A percentile compares a stretch with the other conserved stretches of the same genome.
Conservation (phyloP, 2,113 vertebrate genomes). For the Cyphomyrus discorhynchus region DNA sequence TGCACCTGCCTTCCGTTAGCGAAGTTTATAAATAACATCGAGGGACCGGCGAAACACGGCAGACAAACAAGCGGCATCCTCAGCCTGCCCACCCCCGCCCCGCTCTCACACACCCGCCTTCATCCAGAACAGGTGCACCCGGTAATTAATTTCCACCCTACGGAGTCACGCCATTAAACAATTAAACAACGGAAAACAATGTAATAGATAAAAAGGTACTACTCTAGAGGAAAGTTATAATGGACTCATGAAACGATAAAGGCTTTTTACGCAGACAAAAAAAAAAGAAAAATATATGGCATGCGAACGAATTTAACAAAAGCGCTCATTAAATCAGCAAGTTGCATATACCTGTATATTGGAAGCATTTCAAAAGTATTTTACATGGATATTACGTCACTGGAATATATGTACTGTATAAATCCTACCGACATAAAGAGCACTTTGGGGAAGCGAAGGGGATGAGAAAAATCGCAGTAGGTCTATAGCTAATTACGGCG, state of each 20-base stretch:
- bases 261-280: background rate
- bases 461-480: background rate
- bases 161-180: background rate
- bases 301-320: background rate
- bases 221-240: background rate
- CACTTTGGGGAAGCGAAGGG: background rate
- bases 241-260: background rate
- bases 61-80: background rate
- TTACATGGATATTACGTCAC: background rate
- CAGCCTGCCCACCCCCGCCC: background rate
- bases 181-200: background rate
- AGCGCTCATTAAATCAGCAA: background rate
- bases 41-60: background rate
- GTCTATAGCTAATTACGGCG: background rate
- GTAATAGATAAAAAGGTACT: background rate
- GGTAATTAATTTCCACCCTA: background rate
- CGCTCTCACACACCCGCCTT: background rate
- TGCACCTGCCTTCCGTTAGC: background rate
- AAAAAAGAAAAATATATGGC: background rate
- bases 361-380: background rate
- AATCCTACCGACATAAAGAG: background rate
- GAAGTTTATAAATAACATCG: background rate
- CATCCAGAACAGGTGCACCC: background rate
- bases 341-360: background rate
- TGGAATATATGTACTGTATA: background rate